A percentile compares a stretch with the other conserved stretches of the same genome.
Evolutionary conservation across 2,797 vertebrate species (phyloP).

Genomic region (Leucoraja ocellata): DNA sequence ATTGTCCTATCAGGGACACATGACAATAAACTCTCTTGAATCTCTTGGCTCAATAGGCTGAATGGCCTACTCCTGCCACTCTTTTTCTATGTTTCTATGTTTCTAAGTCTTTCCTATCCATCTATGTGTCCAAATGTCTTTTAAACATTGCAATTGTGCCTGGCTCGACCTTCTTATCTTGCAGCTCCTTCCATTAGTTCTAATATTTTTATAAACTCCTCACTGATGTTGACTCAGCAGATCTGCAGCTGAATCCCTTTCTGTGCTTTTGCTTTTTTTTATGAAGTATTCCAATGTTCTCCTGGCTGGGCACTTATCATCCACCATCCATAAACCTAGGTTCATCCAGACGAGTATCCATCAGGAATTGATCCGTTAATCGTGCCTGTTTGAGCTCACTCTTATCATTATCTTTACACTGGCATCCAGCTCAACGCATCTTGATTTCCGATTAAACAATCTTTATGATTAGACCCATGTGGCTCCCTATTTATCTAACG

Average conservation of each 20-base stretch:
- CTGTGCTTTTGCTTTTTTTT: background rate
- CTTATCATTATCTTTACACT: background rate
- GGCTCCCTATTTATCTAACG: background rate
- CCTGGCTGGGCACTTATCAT: background rate
- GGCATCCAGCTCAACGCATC: background rate
- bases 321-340: background rate
- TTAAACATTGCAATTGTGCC: too few species aligned
- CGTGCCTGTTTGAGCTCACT: background rate
- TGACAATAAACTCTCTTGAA: too few species aligned
- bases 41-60: too few species aligned
- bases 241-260: background rate
- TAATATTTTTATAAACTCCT: background rate
- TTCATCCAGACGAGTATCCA: background rate
- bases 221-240: background rate
- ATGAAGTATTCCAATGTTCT: too few species aligned
- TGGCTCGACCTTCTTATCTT: too few species aligned
- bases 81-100: too few species aligned
- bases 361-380: background rate
- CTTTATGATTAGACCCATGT: background rate
- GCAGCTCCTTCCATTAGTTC: too few species aligned
- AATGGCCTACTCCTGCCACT: too few species aligned
- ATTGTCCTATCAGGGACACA: too few species aligned
- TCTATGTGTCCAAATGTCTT: too few species aligned
- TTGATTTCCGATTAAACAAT: background rate
- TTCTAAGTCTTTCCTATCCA: too few species aligned